These are phyloP conservation scores for Habrosyne pyritoides DNA, from an alignment of 2,888 invertebrate genomes.

Conservation along the genomic window DNA sequence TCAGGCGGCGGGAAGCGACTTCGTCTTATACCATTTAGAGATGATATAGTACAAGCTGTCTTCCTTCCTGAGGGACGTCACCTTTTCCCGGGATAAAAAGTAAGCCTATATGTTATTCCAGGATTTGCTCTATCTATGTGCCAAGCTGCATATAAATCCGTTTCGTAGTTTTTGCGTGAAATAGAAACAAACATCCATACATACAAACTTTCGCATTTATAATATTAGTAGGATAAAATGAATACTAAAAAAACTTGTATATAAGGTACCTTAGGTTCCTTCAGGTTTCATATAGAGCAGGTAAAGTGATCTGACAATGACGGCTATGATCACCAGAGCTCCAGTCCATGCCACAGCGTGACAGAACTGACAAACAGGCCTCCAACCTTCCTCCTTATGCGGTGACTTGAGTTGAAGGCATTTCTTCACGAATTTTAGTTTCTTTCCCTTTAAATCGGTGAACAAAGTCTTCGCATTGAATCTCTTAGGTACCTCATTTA, in stretches of 20 bases:
- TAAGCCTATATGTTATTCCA: too few relatives aligned
- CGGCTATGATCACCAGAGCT: conserved; percentile 36
- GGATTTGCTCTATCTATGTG: too few relatives aligned
- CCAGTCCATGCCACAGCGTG: conserved; percentile 42
- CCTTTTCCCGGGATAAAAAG: too few relatives aligned
- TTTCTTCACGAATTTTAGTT: conserved; percentile 10
- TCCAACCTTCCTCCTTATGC: conserved; percentile 6
- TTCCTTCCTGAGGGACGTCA: too few relatives aligned
- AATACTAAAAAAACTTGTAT: background rate
- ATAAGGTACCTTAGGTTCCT: conserved; percentile 16
- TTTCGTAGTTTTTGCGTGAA: too few relatives aligned
- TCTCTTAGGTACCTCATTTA: background rate
- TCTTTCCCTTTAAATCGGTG: background rate
- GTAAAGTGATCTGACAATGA: conserved; percentile 50
- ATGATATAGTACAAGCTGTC: too few relatives aligned
- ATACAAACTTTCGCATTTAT: too few relatives aligned
- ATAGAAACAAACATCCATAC: too few relatives aligned
- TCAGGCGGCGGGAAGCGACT: too few relatives aligned
- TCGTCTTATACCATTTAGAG: too few relatives aligned
- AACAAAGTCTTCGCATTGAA: background rate
- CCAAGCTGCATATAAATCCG: too few relatives aligned
- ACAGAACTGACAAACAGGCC: conserved; percentile 19
- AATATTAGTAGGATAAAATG: too few relatives aligned
- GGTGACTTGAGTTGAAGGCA: conserved; percentile 3
- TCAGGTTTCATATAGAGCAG: conserved; percentile 47